phyloP scores from a whole-genome alignment of 2,888 invertebrate genomes.

The Escarpia spicata region DNA sequence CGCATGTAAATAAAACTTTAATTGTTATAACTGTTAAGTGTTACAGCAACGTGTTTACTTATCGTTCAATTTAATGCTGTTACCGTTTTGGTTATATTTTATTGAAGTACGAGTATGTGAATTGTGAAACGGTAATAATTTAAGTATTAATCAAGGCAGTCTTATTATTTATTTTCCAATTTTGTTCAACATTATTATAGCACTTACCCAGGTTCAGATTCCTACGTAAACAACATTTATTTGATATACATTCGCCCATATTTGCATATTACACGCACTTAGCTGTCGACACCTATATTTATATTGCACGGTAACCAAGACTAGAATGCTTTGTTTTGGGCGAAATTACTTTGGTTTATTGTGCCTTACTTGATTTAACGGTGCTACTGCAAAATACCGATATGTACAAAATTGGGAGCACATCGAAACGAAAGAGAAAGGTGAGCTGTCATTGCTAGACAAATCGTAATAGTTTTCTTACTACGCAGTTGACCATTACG shows the following conservation, averaged over 20 bases:
- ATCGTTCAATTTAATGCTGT: neutral
- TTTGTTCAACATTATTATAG: neutral
- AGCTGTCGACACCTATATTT: neutral
- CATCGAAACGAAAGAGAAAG: constrained; percentile 7
- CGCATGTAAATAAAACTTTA: neutral
- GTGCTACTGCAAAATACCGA: neutral
- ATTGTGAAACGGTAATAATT: neutral
- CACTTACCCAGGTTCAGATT: neutral
- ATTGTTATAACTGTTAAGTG: neutral
- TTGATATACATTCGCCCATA: neutral
- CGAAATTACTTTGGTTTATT: neutral
- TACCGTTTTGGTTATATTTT: neutral
- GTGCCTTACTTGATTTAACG: neutral
- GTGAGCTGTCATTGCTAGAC: neutral
- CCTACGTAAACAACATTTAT: neutral
- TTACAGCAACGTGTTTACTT: neutral
- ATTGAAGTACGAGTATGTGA: neutral
- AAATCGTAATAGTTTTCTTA: neutral
- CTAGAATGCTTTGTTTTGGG: neutral
- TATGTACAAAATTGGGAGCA: neutral
- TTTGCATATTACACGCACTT: neutral
- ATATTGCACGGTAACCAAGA: neutral
- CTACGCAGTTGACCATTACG: neutral
- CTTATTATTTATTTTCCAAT: neutral
- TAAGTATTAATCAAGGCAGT: neutral